phyloP scores from a whole-genome alignment of 2,797 vertebrate genomes.

The Argyrosomus regius region DNA sequence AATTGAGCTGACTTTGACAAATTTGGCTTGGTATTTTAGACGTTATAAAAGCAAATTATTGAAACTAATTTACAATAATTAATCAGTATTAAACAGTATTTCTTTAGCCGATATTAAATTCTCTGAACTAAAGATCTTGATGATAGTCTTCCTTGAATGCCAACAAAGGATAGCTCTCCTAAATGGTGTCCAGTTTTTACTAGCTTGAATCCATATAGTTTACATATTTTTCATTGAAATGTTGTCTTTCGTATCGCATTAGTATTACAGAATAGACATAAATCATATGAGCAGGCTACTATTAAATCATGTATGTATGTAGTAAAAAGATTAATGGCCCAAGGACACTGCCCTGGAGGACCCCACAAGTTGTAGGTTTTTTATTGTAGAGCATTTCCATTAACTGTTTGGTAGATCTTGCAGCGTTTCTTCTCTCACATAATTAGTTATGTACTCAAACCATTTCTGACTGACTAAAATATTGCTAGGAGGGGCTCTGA shows the following conservation, averaged over 20 bases:
- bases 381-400: not conserved
- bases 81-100: too few relatives aligned
- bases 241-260: not conserved
- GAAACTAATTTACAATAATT: not conserved
- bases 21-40: not conserved
- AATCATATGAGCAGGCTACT: not conserved
- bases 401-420: not conserved
- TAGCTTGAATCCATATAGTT: not conserved
- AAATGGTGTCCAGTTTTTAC: not conserved
- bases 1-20: not conserved
- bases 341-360: not conserved
- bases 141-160: not conserved
- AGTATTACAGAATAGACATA: slow-evolving; percentile 4
- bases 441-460: not conserved
- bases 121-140: not conserved
- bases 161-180: too few relatives aligned
- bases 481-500: not conserved
- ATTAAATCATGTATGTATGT: not conserved
- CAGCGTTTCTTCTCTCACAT: too few relatives aligned
- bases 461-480: slow-evolving; percentile 5
- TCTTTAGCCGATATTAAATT: too few relatives aligned
- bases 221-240: not conserved
- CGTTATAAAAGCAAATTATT: not conserved
- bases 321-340: not conserved
- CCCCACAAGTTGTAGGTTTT: not conserved